phyloP scores from a whole-genome alignment of 1,140 invertebrate species.

The Chrysomallon squamiferum region DNA sequence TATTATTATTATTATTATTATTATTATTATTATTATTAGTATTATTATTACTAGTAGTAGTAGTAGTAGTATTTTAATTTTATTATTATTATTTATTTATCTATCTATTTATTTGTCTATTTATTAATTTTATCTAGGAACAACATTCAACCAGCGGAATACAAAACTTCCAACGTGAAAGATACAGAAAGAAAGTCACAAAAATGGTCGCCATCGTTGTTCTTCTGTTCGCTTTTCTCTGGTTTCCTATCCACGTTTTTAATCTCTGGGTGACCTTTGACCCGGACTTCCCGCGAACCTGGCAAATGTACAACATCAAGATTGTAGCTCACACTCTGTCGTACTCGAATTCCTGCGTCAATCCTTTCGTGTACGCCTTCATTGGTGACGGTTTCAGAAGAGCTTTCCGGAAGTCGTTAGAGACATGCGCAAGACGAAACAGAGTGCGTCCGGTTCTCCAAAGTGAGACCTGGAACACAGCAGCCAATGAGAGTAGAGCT shows the following conservation, averaged over 20 bases:
- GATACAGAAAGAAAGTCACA: conserved; percentile 80
- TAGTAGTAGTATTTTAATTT: too few relatives aligned
- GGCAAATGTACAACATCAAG: conserved; percentile 74
- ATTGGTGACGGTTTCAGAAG: conserved; percentile 85
- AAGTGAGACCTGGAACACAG: background rate
- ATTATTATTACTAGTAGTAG: too few relatives aligned
- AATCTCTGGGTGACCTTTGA: conserved; percentile 53
- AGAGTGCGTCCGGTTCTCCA: background rate
- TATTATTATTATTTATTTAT: too few relatives aligned
- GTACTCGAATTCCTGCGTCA: conserved; percentile 93
- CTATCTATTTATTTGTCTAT: too few relatives aligned
- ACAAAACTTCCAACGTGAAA: background rate
- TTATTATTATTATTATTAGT: too few relatives aligned
- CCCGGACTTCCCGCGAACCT: conserved; percentile 62
- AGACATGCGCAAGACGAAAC: conserved; percentile 20
- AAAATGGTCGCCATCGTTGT: conserved; percentile 92
- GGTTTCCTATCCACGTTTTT: conserved; percentile 86
- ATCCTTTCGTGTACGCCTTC: conserved; percentile 93
- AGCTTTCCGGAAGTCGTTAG: conserved; percentile 69
- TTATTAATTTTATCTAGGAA: too few relatives aligned
- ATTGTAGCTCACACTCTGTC: conserved; percentile 87
- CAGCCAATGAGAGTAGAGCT: background rate
- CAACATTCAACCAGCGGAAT: background rate
- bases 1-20: too few relatives aligned
- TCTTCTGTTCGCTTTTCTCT: conserved; percentile 92